Conservation (phyloP, 30 jellyfish, hydroid and myxozoan species). For the Phacellophora camtschatica region DNA sequence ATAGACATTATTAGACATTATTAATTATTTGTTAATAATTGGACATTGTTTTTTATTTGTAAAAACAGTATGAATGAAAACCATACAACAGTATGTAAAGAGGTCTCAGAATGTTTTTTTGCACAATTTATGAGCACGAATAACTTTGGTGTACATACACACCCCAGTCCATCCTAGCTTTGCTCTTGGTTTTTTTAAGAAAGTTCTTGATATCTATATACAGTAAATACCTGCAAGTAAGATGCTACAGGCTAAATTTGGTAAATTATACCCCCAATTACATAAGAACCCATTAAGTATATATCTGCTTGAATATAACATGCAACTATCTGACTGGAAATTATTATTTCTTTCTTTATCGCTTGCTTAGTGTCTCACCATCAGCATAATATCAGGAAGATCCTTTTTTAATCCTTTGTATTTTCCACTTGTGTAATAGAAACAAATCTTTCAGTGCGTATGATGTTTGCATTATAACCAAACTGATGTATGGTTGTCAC, state of each 20-base stretch:
- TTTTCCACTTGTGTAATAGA: slow-evolving; percentile 36
- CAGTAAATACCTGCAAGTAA: not conserved
- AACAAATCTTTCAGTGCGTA: slow-evolving; percentile 40
- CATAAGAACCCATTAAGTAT: not conserved
- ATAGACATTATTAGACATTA: not conserved
- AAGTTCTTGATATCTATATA: not conserved
- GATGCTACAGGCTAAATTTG: not conserved
- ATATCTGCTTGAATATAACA: not conserved
- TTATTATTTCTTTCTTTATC: not conserved
- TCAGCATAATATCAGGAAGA: slow-evolving; percentile 26
- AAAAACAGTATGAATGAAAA: not conserved
- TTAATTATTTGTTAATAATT: not conserved
- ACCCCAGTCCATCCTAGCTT: not conserved
- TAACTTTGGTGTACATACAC: not conserved
- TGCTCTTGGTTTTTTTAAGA: not conserved
- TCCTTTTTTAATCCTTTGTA: slow-evolving; percentile 22
- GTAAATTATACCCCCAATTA: not conserved
- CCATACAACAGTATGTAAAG: not conserved
- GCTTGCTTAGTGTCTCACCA: slow-evolving; percentile 20
- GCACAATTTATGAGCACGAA: not conserved
- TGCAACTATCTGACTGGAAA: not conserved
- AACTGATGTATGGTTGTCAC: slow-evolving; percentile 54
- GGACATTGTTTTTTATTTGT: not conserved
- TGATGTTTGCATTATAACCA: slow-evolving; percentile 53
- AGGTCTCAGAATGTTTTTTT: not conserved